Evolutionary conservation across 2,888 invertebrate species (phyloP), one percentile per base, ranked within the genome.

Genomic region (Xestia sexstrigata): DNA sequence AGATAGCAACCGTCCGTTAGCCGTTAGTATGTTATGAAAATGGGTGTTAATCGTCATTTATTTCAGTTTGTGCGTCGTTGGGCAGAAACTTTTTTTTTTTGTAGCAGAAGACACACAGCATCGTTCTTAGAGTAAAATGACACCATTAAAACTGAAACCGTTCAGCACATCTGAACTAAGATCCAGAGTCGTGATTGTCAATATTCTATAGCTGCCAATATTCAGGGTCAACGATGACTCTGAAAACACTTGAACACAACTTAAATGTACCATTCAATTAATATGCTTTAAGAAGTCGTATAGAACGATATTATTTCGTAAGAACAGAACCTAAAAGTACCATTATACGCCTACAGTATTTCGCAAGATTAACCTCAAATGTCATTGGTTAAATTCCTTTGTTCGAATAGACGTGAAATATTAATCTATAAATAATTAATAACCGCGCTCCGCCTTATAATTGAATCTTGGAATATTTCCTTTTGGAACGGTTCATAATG

Each of bases 401-500:
- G 65, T 77, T 52, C 4, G 17, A 45, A 26, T 20, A 35, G 20
- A 76, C 23, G 67, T 58, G 47, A 35, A 67, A 74, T 49, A 81
- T 74, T 67, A 73, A 80, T 78, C 26, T 52, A 47, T 23, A 67
- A 79, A 72, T 71, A 47, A 45, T 67, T 26, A 74, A 62, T 74
- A 67, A 67, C n/a, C 11, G 20, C n/a, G 17, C 26, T 49, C 11
- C 11, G 23, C 23, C 23, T 26, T 42, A 23, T 68, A 76, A 76
- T 82, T 67, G 55, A 58, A 49, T 67, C 42, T 47, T 63, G 30
- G 15, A 7, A 9, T 60, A 47, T 49, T 74, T 81, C 45, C 49
- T 60, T 17, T 13, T 7, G 20, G 7, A 39, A 66, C 69, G 60
- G n/a, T 52, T 15, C 6, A 35, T 23, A 23, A 35, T 2, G n/a